Conservation (phyloP, 2,797 vertebrate genomes). For the Cossypha dichroa region DNA sequence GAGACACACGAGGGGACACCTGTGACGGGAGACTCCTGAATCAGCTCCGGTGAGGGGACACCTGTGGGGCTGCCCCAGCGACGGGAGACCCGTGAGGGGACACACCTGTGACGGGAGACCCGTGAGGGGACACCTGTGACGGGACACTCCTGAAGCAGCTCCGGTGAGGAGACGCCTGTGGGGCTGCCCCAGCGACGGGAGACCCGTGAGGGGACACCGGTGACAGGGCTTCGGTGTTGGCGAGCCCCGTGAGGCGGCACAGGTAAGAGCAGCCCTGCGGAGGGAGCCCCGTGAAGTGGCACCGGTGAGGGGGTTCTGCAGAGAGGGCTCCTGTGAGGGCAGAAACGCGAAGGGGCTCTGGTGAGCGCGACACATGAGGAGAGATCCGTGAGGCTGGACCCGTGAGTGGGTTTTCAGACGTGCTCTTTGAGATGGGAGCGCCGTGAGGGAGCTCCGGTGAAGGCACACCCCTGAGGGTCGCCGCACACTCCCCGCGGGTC, state of each 20-base stretch:
- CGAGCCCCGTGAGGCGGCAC: not conserved
- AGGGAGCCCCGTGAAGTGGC: not conserved
- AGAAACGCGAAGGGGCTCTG: not conserved
- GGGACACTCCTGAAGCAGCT: not conserved
- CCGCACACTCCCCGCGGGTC: no score
- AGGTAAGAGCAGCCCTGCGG: not conserved
- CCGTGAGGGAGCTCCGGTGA: not conserved
- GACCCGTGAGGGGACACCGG: not conserved
- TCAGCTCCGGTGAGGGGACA: not conserved
- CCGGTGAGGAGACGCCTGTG: not conserved
- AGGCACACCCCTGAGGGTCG: not conserved
- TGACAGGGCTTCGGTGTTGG: no score
- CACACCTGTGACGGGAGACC: not conserved
- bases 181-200: not conserved
- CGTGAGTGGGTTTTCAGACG: not conserved
- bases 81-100: not conserved
- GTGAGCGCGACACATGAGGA: not conserved
- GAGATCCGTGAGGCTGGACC: not conserved
- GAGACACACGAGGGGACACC: not conserved
- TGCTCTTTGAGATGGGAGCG: not conserved
- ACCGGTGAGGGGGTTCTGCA: not conserved
- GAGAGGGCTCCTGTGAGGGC: not conserved
- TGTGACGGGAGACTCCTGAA: not conserved
- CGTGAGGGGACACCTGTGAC: not conserved
- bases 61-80: not conserved